These are phyloP conservation scores for Plecotus auritus DNA, from an alignment of 2,113 vertebrate genomes.

Conservation along the genomic window DNA sequence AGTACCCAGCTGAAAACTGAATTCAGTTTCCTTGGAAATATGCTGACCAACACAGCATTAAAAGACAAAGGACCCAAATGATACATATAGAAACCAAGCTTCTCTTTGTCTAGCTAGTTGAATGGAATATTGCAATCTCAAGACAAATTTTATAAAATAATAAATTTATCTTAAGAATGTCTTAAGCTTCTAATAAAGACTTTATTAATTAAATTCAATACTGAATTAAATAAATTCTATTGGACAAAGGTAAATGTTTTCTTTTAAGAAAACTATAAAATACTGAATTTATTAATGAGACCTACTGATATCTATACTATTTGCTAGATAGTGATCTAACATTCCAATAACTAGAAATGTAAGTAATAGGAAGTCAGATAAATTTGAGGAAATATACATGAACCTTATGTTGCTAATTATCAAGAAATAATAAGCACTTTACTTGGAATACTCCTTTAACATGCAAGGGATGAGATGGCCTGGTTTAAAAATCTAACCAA, in stretches of 20 bases:
- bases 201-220: neutral
- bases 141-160: constrained; percentile 6
- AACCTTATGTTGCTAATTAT: neutral
- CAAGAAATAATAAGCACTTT: neutral
- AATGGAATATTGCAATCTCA: neutral
- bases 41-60: neutral
- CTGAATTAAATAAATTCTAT: neutral
- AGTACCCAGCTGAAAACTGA: neutral
- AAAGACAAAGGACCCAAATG: neutral
- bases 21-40: constrained; percentile 3
- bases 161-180: neutral
- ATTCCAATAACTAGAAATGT: neutral
- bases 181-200: neutral
- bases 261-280: neutral
- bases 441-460: neutral
- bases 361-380: neutral
- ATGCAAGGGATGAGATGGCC: neutral
- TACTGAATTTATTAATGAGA: neutral
- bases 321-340: neutral
- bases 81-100: neutral
- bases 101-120: neutral
- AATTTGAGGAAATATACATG: neutral
- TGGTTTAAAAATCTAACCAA: neutral
- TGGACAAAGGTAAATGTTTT: neutral
- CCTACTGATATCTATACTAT: neutral